Conservation (phyloP, 2,113 vertebrate genomes). For the Galeopterus variegatus region DNA sequence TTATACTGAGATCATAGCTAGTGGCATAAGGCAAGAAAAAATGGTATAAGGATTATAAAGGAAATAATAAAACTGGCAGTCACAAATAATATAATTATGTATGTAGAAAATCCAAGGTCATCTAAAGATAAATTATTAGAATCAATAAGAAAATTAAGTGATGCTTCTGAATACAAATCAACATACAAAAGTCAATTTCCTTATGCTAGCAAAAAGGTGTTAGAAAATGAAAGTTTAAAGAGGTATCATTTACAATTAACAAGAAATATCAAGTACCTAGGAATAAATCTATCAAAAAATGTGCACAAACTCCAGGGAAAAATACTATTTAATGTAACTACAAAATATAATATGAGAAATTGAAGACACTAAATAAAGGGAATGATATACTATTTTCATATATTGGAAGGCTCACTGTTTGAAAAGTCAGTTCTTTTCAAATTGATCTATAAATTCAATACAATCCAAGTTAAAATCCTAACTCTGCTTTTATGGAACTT, state of each 20-base stretch:
- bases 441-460: background rate
- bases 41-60: background rate
- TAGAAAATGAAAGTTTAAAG: slow-evolving; percentile 14
- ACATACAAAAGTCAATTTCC: background rate
- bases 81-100: background rate
- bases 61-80: background rate
- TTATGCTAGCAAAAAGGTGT: background rate
- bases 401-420: background rate
- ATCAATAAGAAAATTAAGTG: slow-evolving; percentile 31
- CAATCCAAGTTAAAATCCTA: background rate
- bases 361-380: background rate
- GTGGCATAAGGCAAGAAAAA: background rate
- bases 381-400: background rate
- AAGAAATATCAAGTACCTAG: background rate
- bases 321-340: background rate
- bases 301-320: background rate
- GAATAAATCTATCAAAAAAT: background rate
- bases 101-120: background rate
- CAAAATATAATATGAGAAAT: background rate
- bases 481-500: slow-evolving; percentile 30
- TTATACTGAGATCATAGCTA: background rate
- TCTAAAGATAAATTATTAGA: slow-evolving; percentile 1
- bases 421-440: background rate
- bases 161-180: slow-evolving; percentile 14
- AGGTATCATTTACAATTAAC: background rate